Conservation (phyloP, 2,888 invertebrate species). For the Plusia festucae region DNA sequence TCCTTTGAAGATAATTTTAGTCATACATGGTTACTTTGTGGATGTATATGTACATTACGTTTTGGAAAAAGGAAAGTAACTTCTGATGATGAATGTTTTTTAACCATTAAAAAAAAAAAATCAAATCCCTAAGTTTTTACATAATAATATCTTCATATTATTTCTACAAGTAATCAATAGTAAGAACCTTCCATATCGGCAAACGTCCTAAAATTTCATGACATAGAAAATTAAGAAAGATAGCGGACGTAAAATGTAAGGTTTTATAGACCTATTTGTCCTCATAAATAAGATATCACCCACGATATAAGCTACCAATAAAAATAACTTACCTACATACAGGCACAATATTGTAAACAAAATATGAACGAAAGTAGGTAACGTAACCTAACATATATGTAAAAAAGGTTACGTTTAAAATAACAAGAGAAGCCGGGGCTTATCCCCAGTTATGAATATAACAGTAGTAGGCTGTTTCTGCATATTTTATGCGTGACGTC, state of each 20-base stretch:
- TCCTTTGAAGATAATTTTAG: too few relatives aligned
- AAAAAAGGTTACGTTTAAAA: conserved; percentile 2
- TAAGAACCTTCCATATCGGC: not conserved
- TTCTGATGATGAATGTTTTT: too few relatives aligned
- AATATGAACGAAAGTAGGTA: not conserved
- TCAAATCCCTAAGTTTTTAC: too few relatives aligned
- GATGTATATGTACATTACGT: too few relatives aligned
- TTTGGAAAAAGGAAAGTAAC: too few relatives aligned
- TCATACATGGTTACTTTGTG: too few relatives aligned
- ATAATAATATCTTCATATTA: too few relatives aligned
- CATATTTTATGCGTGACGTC: conserved; percentile 26
- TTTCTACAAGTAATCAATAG: not conserved
- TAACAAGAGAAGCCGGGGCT: not conserved
- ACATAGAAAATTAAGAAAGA: not conserved
- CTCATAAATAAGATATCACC: not conserved
- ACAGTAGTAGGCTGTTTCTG: conserved; percentile 28
- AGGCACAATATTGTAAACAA: not conserved
- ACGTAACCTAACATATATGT: too few relatives aligned
- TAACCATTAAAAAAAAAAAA: too few relatives aligned
- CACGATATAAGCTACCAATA: not conserved
- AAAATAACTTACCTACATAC: not conserved
- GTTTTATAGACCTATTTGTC: conserved; percentile 1
- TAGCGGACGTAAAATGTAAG: not conserved
- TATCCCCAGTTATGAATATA: conserved; percentile 31
- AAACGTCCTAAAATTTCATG: not conserved